Evolutionary conservation across 2,113 vertebrate species (phyloP).

Genomic region (Erythrocebus patas): DNA sequence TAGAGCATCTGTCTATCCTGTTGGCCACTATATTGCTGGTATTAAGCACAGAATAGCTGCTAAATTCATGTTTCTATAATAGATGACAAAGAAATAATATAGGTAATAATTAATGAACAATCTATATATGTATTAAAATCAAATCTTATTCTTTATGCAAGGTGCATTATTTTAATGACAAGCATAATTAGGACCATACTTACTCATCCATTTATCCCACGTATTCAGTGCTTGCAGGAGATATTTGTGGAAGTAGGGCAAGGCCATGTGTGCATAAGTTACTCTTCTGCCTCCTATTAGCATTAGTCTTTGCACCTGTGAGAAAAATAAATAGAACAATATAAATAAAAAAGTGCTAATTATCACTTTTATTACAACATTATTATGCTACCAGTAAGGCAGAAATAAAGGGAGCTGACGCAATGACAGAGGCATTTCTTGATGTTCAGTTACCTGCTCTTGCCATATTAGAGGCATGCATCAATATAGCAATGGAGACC

Average conservation of each 20-base stretch:
- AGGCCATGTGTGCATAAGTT: slow-evolving; percentile 29
- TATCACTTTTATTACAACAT: slow-evolving; percentile 15
- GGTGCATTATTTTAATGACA: slow-evolving; percentile 20
- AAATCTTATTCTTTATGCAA: slow-evolving; percentile 15
- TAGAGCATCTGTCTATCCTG: background rate
- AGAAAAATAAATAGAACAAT: slow-evolving; percentile 53
- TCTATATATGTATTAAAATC: background rate
- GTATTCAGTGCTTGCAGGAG: background rate
- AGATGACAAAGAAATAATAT: background rate
- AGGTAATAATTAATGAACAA: background rate
- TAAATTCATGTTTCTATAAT: background rate
- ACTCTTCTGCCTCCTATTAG: slow-evolving; percentile 51
- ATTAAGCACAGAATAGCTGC: background rate
- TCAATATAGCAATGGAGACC: background rate
- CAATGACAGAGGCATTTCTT: background rate
- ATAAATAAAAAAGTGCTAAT: slow-evolving; percentile 40
- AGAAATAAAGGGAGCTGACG: slow-evolving; percentile 1
- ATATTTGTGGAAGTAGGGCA: slow-evolving; percentile 6
- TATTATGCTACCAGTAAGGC: slow-evolving; percentile 42
- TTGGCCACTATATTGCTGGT: background rate
- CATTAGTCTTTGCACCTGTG: slow-evolving; percentile 67
- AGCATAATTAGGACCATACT: background rate
- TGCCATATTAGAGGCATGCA: background rate
- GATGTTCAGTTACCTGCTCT: background rate
- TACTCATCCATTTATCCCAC: background rate